Evolutionary conservation across 2,113 vertebrate genomes (phyloP).

Genomic region (Chloroceryle aenea): DNA sequence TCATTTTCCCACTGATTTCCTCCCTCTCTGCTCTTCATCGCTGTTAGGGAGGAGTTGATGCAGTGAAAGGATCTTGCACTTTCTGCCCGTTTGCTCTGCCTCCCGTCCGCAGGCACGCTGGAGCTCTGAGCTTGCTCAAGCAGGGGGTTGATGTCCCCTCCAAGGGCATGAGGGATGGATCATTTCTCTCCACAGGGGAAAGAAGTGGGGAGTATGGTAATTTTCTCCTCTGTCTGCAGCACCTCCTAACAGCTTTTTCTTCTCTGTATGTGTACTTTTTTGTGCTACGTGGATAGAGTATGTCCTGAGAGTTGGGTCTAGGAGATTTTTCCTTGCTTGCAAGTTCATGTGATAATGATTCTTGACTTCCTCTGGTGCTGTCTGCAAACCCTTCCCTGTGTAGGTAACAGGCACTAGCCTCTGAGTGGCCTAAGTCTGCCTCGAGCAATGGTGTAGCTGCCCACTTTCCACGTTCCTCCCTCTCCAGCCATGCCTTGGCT

Average conservation of each 20-base stretch:
- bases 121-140: background rate
- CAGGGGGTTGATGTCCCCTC: background rate
- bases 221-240: background rate
- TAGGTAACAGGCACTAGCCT: background rate
- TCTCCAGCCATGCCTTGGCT: background rate
- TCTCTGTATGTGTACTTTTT: background rate
- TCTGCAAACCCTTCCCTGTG: background rate
- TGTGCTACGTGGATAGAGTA: background rate
- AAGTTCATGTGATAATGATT: background rate
- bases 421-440: background rate
- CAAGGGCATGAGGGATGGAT: background rate
- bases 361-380: background rate
- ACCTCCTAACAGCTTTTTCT: background rate
- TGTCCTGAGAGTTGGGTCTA: background rate
- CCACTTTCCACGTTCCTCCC: background rate
- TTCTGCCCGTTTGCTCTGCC: background rate
- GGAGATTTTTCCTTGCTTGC: background rate
- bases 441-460: background rate
- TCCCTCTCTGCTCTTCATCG: background rate
- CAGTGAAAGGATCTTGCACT: background rate
- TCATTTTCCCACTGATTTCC: background rate
- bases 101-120: background rate
- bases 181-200: background rate
- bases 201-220: background rate
- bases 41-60: background rate